Base-by-base conservation (phyloP, 2,888 invertebrate species). In the Gymnoscelis rufifasciata region DNA sequence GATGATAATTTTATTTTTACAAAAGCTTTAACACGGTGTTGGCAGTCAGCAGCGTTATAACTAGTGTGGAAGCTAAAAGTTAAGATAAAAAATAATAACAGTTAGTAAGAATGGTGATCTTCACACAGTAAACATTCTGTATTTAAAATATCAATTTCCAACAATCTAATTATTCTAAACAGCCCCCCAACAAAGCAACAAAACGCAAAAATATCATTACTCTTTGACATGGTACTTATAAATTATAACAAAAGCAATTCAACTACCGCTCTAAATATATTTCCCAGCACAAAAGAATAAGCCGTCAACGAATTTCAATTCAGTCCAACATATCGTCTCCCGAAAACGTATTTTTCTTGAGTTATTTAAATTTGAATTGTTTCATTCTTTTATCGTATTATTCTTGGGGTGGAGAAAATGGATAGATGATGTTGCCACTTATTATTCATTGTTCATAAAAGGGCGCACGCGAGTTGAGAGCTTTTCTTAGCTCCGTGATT, bases 291-390 rank as follows among this genome's bases (percentile, higher is more conserved):
- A 44, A 46, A 47, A 47, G 30, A 43, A 42, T 44, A 46, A 47
- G 52, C 43, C 38, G 37, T 48, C 39, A 30, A 27, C 49, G 49
- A 51, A 51, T 44, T 48, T 57, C 67, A 60, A 61, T 60, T 60
- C 61, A 54, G 58, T 66, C 51, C 55, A 72, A 74, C 71, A 73
- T 71, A 73, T 72, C 57, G 62, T 52, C 62, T 60, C 49, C 31
- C 36, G 50, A 37, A 56, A 66, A 62, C 54, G 55, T 72, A 71
- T 73, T 77, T 77, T 76, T 74, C 76, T 75, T 78, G 65, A 70
- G 71, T 74, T 75, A 81, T 83, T 83, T 74, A 81, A 83, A 83
- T 80, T 83, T 78, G 71, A 66, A 83, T 83, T 82, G 82, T 79
- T 80, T 68, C 75, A 80, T 82, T 82, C 74, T 73, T 69, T 71